Percentiles rank a stretch among this genome's conserved stretches.
Conservation (phyloP, 1,140 invertebrate genomes). For the Drosophila nigromelanica region DNA sequence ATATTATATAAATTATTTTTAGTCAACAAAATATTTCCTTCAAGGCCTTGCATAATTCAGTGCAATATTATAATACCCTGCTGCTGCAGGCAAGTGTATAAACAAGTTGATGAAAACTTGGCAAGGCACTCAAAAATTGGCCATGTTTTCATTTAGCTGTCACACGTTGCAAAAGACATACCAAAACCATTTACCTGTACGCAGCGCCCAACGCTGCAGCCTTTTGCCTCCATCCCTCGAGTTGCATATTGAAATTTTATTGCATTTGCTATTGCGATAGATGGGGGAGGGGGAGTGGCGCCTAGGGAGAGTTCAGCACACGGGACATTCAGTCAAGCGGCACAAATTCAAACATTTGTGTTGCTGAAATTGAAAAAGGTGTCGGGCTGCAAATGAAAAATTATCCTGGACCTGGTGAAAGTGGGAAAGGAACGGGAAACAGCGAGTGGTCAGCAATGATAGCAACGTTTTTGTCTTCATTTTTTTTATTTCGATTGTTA, state of each 20-base stretch:
- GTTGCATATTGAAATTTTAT: conserved; percentile 81
- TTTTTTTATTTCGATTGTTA: conserved; percentile 22
- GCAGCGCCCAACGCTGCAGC: not conserved
- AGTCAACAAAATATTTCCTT: too few relatives aligned
- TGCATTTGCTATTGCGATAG: conserved; percentile 49
- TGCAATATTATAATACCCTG: not conserved
- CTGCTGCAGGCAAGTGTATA: conserved; percentile 8
- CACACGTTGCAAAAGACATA: conserved; percentile 36
- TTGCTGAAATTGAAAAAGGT: conserved; percentile 81
- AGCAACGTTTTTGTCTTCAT: conserved; percentile 72
- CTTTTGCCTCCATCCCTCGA: conserved; percentile 29
- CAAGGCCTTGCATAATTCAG: too few relatives aligned
- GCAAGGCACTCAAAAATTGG: conserved; percentile 48
- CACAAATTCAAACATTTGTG: conserved; percentile 82
- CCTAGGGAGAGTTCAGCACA: not conserved
- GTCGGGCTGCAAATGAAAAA: conserved; percentile 78
- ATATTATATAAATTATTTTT: too few relatives aligned
- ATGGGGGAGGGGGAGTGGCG: not conserved
- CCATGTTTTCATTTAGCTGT: conserved; percentile 63
- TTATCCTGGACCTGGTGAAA: conserved; percentile 41
- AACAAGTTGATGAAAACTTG: not conserved
- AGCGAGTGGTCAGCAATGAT: conserved; percentile 64
- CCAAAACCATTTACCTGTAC: conserved; percentile 55
- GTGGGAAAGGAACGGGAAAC: not conserved
- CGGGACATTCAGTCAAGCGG: conserved; percentile 66